Base-by-base conservation (phyloP, 2,888 invertebrate species). In the Drosophila nr. fundita region DNA sequence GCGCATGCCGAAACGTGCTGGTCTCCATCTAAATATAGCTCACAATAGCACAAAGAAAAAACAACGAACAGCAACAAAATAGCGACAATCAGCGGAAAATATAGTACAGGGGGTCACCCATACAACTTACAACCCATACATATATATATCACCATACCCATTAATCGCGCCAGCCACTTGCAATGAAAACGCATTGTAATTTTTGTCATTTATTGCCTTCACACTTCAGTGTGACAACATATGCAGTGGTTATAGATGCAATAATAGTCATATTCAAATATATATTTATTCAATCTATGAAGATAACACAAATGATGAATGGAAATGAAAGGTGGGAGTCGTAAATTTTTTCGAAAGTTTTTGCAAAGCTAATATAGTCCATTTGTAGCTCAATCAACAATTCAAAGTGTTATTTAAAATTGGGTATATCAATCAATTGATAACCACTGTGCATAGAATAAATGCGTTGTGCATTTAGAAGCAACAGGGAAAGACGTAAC, bases 11-110 rank as follows among this genome's bases (percentile, higher is more conserved):
- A 76, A 82, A 80, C 71, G 74, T 83, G 80, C 68, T 63, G 63
- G 53, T 58, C 53, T 55, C 24, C 27, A 34, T 64, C 82, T 87
- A 87, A 82, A 87, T 68, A 69, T 85, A 89, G 64, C 40, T 15
- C 63, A 34, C 60, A 61, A 29, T 32, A 48, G 42, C 42, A 54
- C 49, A 62, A 61, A 61, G 62, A 61, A 54, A 29, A 69, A 54
- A 68, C n/a, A 65, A 53, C 4, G 27, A 52, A 18, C 36, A 36
- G 4, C 21, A 40, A 53, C 32, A 45, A 64, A 52, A 48, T 48
- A 58, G 61, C 58, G 71, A 75, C 63, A 83, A 88, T 80, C 78
- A 71, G 64, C 57, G 67, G 54, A 62, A 71, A 73, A 79, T 76
- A 68, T 75, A 74, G 78, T 60, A 34, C 68, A 85, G 54, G 65